Evolutionary conservation across 2,888 invertebrate species (phyloP), one percentile per base, ranked within the genome.

Genomic region (Drosophila mulleri): DNA sequence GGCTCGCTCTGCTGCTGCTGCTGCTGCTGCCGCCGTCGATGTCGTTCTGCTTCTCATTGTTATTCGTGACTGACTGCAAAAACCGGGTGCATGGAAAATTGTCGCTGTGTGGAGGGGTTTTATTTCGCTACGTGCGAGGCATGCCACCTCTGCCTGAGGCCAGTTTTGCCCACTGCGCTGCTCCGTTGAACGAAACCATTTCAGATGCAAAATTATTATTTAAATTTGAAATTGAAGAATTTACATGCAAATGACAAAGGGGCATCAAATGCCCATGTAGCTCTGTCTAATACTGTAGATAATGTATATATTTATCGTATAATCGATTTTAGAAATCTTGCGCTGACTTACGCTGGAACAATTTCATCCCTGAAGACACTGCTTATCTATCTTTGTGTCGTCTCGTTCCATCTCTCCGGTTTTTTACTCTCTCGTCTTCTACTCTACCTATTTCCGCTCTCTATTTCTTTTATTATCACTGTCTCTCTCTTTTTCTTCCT

Each of bases 31-130:
- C 35, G 47, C 8, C 48, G 65, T 48, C 44, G 58, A 8, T 67
- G 35, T 62, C 42, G 44, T 45, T 45, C 56, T 11, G 54, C 29
- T n/a, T 23, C 45, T 58, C 42, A 45, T 47, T 61, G 61, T 52
- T 44, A 54, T 37, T 75, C 54, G 14, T 50, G 39, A 23, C 35
- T 29, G 45, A 47, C 37, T 62, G 69, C 62, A 59, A 23, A 37
- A 56, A 56, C 37, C 47, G 59, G 39, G 16, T 59, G 63, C 68
- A 64, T 58, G 59, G 56, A 57, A 71, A 76, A 76, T 71, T 67
- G 53, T 64, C 63, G 53, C 57, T 54, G n/a, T 48, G 32, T 35
- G 26, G 3, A 6, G 20, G n/a, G 26, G n/a, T 39, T 42, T 35
- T 26, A 41, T 39, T 35, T 18, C 37, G 29, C 29, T 26, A 18